A percentile compares a stretch with the other conserved stretches of the same genome.
phyloP scores from a whole-genome alignment of 1,140 invertebrate genomes.

The Acromyrmex heyeri region DNA sequence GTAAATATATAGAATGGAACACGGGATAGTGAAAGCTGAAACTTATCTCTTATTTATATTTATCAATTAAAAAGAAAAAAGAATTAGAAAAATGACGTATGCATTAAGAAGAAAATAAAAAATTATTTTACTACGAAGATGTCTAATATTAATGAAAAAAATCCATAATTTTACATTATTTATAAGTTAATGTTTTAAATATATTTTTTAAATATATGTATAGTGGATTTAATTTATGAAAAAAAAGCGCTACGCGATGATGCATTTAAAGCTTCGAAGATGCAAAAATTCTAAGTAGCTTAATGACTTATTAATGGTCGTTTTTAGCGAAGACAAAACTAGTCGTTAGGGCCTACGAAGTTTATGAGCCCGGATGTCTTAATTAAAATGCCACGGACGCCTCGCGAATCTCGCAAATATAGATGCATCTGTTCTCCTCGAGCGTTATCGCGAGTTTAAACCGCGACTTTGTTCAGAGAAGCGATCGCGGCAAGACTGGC shows the following conservation, averaged over 20 bases:
- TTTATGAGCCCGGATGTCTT: conserved; percentile 41
- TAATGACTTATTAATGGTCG: conserved; percentile 19
- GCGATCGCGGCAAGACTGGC: background rate
- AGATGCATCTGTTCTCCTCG: conserved; percentile 26
- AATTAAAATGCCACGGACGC: conserved; percentile 45
- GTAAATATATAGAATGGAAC: background rate
- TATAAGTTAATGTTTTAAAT: background rate
- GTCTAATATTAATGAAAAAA: background rate
- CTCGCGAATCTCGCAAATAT: conserved; percentile 51
- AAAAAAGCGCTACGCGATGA: background rate
- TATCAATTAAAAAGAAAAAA: background rate
- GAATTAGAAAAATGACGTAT: background rate
- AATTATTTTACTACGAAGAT: background rate
- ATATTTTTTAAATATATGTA: background rate
- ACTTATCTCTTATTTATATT: background rate
- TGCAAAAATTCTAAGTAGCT: conserved; percentile 42
- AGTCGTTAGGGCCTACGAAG: background rate
- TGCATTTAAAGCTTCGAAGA: background rate
- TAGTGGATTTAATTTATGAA: conserved; percentile 6
- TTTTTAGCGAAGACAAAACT: conserved; percentile 27
- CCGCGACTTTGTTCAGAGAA: conserved; percentile 3
- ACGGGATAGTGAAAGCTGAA: background rate
- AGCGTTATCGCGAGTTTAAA: conserved; percentile 31
- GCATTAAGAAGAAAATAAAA: background rate
- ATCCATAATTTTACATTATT: background rate